Evolutionary conservation across 1,140 invertebrate genomes (phyloP), one percentile per base, ranked within the genome.

Genomic region (Apocrypta bakeri): DNA sequence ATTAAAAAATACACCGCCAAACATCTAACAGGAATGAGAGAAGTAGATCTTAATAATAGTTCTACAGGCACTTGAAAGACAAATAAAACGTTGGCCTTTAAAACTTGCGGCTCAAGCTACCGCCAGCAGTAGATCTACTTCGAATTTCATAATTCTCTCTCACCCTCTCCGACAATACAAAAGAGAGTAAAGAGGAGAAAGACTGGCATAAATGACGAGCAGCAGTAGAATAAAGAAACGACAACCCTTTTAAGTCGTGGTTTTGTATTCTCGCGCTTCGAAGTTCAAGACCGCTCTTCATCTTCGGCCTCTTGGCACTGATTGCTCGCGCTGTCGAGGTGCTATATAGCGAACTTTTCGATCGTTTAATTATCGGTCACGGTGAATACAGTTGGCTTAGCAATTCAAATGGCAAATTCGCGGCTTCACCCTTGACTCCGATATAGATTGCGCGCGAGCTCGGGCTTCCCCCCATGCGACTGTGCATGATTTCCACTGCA

Each of bases 391-490:
- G 17, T 84, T 81, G 84, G 79, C 68, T 88, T 88, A 88, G 86
- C 86, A 89, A 89, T 88, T 89, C 85, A 89, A 88, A 88, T 88
- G 66, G 66, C 73, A 78, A 71, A 74, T 83, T 82, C 86, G 37
- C 79, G 76, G 76, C 74, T 83, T 84, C 85, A 88, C 84, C 85
- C 86, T 87, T 88, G 87, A 87, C 86, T 87, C 85, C 37, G 72
- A 69, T 84, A 73, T 42, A 24, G 61, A 8, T 24, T 9, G 11
- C n/a, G n/a, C 24, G 25, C n/a, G 0, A 0, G 14, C 63, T 66
- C 24, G 25, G 63, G 63, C 7, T 25, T 8, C 17, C 56, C n/a
- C 25, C n/a, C 63, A 25, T 12, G 63, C 25, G 63, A 9, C 17
- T 0, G 14, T 4, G 14, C 14, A 17, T 21, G n/a, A 48, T 12